Conservation (phyloP, 2,888 invertebrate genomes). For the Tupiocoris notatus region DNA sequence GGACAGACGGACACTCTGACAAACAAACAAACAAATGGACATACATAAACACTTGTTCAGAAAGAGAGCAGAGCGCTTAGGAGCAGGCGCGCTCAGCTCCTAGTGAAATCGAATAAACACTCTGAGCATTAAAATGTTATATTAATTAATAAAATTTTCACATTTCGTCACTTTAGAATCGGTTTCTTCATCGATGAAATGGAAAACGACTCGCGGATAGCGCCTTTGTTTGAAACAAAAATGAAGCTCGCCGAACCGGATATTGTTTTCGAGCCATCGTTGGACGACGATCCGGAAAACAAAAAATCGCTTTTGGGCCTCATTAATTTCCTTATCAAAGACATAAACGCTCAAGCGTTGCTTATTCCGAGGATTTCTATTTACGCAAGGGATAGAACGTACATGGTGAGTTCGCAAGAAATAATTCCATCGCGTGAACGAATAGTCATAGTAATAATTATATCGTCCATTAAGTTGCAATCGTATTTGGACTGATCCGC, state of each 20-base stretch:
- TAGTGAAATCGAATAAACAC: not conserved
- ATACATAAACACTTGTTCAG: no score
- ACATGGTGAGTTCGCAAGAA: constrained; percentile 48
- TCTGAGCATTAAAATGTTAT: no score
- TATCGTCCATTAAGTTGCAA: not conserved
- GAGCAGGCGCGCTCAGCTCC: not conserved
- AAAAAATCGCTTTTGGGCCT: constrained; percentile 64
- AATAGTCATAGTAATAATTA: no score
- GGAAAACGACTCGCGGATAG: constrained; percentile 59
- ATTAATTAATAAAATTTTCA: no score
- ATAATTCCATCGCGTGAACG: no score
- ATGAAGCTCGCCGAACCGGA: constrained; percentile 72
- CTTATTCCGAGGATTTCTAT: constrained; percentile 68
- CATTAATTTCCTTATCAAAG: constrained; percentile 69
- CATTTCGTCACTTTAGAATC: constrained; percentile 58
- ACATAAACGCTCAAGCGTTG: constrained; percentile 73
- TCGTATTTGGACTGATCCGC: not conserved
- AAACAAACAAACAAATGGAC: no score
- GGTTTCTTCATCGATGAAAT: constrained; percentile 64
- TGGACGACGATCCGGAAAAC: constrained; percentile 64
- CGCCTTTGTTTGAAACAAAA: constrained; percentile 74
- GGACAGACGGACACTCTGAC: no score
- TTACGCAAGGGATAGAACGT: constrained; percentile 44
- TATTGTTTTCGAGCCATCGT: constrained; percentile 71
- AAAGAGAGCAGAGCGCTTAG: not conserved